Percentiles rank a stretch among this genome's conserved stretches.
Conservation (phyloP, 2,888 invertebrate genomes). For the Nephrocerus scutellatus region DNA sequence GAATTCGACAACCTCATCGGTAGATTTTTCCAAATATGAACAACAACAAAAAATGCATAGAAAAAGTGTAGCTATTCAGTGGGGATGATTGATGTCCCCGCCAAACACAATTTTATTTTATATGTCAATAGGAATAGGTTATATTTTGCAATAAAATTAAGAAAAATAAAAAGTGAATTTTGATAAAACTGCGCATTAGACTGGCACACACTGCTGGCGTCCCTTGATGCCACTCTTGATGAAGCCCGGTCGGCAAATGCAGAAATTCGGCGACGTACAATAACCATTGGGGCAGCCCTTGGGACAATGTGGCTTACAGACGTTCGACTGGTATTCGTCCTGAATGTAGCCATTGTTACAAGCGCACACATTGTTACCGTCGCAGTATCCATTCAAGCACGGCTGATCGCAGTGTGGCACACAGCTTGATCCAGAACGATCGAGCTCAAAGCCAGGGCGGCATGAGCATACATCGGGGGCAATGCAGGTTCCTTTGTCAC, state of each 20-base stretch:
- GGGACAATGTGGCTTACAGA: constrained; percentile 57
- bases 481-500: constrained; percentile 44
- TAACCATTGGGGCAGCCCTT: constrained; percentile 68
- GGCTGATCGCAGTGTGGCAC: constrained; percentile 55
- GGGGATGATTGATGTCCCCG: constrained; percentile 2
- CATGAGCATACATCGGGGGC: constrained; percentile 46
- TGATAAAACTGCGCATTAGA: constrained; percentile 16
- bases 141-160: constrained; percentile 1
- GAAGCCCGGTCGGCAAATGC: constrained; percentile 65
- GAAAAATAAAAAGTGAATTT: not conserved
- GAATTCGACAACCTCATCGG: constrained; percentile 39
- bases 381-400: constrained; percentile 64
- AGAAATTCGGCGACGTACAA: constrained; percentile 66
- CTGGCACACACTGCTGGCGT: constrained; percentile 55
- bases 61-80: not conserved
- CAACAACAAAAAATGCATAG: constrained; percentile 1
- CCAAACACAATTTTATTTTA: constrained; percentile 6
- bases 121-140: not conserved
- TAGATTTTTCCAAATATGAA: constrained; percentile 25
- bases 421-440: constrained; percentile 45
- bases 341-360: constrained; percentile 52
- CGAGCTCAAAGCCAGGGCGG: constrained; percentile 32
- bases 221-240: constrained; percentile 44
- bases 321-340: constrained; percentile 43
- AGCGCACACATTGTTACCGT: constrained; percentile 56